Evolutionary conservation across 2,888 invertebrate genomes (phyloP), one percentile per base, ranked within the genome.

Genomic region (Macropis europaea): DNA sequence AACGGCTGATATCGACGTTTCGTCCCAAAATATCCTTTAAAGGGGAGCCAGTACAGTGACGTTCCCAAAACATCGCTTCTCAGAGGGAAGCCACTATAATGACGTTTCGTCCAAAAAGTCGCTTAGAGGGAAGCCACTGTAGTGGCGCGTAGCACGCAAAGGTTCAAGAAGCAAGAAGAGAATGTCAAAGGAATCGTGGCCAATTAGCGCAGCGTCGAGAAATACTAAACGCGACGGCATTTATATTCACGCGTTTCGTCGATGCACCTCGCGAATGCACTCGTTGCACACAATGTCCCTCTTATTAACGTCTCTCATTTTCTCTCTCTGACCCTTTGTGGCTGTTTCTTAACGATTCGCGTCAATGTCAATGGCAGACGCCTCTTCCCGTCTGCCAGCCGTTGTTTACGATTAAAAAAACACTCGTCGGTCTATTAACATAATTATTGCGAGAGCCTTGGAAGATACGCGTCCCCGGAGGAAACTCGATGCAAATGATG

Each of bases 341-440:
- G n/a, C n/a, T n/a, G n/a, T n/a, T n/a, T 50, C 43, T 22, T 43
- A 59, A 47, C 28, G 30, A 50, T n/a, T 54, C 48, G 15, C 53
- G 59, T 68, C 62, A 68, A 68, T 72, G 72, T 72, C 72, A 72
- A 62, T 68, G 72, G 57, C 68, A 68, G 57, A 53, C 36, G 19
- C 15, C n/a, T 24, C 36, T 7, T 30, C 32, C 26, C 32, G 13
- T 2, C 7, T 24, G 3, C n/a, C 15, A 7, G n/a, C 11, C n/a
- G 28, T 45, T 28, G 34, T 38, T 42, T 26, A 17, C 40, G 42
- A 59, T 30, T 32, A 11, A 7, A 45, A 19, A 13, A 22, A n/a
- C 5, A 5, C 13, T 11, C 9, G 13, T n/a, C 36, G 15, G 15
- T 30, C 19, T 36, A 54, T 66, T 66, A 66, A 60, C 66, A 53